A percentile compares a stretch with the other conserved stretches of the same genome.
phyloP scores from a whole-genome alignment of 2,888 invertebrate species.

The Zygaena filipendulae region DNA sequence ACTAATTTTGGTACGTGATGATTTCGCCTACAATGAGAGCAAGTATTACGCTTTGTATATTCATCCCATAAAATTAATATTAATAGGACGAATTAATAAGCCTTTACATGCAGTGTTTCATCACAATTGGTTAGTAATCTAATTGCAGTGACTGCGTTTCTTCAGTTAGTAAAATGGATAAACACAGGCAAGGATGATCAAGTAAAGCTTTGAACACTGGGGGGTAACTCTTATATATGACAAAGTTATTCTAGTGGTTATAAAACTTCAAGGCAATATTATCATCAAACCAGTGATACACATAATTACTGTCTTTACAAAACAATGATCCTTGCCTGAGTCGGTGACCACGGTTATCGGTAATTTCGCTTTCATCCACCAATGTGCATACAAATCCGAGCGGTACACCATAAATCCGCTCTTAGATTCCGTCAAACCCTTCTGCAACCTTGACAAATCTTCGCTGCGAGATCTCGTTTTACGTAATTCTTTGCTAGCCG shows the following conservation, averaged over 20 bases:
- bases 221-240: constrained; percentile 61
- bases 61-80: too few relatives aligned
- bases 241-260: constrained; percentile 61
- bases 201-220: constrained; percentile 69
- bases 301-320: constrained; percentile 67
- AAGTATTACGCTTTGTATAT: too few relatives aligned
- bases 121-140: constrained; percentile 49
- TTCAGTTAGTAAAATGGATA: constrained; percentile 62
- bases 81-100: too few relatives aligned
- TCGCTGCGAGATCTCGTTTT: constrained; percentile 57
- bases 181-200: constrained; percentile 71
- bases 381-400: constrained; percentile 89
- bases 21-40: too few relatives aligned
- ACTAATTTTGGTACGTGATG: too few relatives aligned
- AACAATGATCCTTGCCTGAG: constrained; percentile 70
- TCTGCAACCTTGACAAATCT: constrained; percentile 55
- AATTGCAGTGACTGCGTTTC: constrained; percentile 46
- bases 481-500: constrained; percentile 26
- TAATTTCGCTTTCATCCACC: constrained; percentile 92
- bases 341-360: constrained; percentile 72
- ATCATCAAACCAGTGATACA: constrained; percentile 65
- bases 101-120: constrained; percentile 54
- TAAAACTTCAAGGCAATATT: constrained; percentile 64
- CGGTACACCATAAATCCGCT: constrained; percentile 73
- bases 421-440: constrained; percentile 43